Evolutionary conservation across 1,140 invertebrate species (phyloP).

Genomic region (Zaprionus lachaisei): DNA sequence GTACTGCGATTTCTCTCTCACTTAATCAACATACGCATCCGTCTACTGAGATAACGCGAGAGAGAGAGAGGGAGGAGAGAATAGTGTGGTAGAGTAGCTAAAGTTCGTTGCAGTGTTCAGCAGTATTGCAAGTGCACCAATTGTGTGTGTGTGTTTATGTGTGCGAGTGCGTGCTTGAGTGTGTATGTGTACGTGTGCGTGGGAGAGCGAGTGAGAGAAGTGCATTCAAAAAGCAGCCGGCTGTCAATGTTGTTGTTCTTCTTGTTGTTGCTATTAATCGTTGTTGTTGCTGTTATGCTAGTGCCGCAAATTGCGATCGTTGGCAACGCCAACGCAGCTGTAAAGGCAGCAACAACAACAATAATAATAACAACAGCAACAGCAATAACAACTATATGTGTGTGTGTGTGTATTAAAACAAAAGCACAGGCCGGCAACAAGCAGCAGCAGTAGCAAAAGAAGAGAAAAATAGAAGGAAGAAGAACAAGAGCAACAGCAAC

Average conservation of each 20-base stretch:
- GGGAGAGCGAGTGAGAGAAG: conserved; percentile 26
- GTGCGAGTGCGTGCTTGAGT: conserved; percentile 14
- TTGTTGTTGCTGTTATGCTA: conserved; percentile 26
- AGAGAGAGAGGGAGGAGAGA: conserved; percentile 12
- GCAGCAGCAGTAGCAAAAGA: conserved; percentile 27
- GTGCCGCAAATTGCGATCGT: conserved; percentile 9
- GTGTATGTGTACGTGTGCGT: conserved; percentile 19
- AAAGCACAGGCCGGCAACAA: conserved; percentile 60
- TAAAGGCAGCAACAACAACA: conserved; percentile 28
- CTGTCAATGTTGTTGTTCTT: conserved; percentile 51
- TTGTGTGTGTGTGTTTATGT: conserved; percentile 19
- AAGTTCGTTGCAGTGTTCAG: conserved; percentile 17
- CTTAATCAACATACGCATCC: conserved; percentile 27
- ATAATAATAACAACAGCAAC: conserved; percentile 16
- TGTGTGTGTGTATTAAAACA: background rate
- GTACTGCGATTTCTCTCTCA: conserved; percentile 36
- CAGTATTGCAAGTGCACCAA: conserved; percentile 29
- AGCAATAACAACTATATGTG: background rate
- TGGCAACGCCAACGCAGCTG: conserved; percentile 31
- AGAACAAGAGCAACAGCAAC: conserved; percentile 26
- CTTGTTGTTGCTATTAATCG: conserved; percentile 26
- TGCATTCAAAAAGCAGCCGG: conserved; percentile 61
- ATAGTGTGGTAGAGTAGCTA: background rate
- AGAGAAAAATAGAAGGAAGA: conserved; percentile 12
- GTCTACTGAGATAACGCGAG: background rate